phyloP scores from a whole-genome alignment of 1,140 invertebrate genomes.

The Teleopsis dalmanni region DNA sequence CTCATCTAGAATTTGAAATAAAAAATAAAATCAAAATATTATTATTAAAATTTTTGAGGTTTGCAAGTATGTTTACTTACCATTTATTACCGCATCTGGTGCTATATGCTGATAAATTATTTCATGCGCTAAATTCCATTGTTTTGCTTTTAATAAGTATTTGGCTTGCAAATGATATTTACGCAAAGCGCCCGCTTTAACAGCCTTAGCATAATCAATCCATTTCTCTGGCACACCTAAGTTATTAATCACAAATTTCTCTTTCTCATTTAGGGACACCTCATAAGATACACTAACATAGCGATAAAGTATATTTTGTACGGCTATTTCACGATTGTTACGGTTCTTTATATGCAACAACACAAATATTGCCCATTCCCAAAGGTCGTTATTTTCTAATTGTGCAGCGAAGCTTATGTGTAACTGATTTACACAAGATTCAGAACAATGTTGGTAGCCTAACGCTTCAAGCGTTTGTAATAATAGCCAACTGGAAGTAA shows the following conservation, averaged over 20 bases:
- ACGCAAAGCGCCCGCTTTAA: constrained; percentile 46
- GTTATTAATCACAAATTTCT: constrained; percentile 52
- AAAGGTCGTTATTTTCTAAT: constrained; percentile 70
- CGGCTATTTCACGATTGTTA: constrained; percentile 52
- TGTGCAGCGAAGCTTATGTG: constrained; percentile 73
- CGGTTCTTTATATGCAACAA: constrained; percentile 68
- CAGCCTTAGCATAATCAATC: constrained; percentile 69
- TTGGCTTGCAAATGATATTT: constrained; percentile 43
- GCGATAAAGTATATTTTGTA: constrained; percentile 61
- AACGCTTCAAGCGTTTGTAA: constrained; percentile 62
- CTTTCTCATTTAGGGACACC: constrained; percentile 45
- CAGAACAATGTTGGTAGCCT: constrained; percentile 61
- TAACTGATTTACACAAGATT: constrained; percentile 51
- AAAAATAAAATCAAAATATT: constrained; percentile 23
- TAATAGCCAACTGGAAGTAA: constrained; percentile 59
- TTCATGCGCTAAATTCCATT: constrained; percentile 68
- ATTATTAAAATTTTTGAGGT: not conserved
- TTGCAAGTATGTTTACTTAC: constrained; percentile 29
- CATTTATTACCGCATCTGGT: constrained; percentile 72
- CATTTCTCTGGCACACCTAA: constrained; percentile 63
- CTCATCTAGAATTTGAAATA: too few species aligned
- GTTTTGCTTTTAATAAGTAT: constrained; percentile 60
- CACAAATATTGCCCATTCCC: constrained; percentile 87
- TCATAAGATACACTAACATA: constrained; percentile 50
- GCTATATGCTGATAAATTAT: constrained; percentile 69